Percentiles rank a stretch among this genome's conserved stretches.
Evolutionary conservation across 1,140 invertebrate genomes (phyloP).

Genomic region (Drosophila biarmipes): DNA sequence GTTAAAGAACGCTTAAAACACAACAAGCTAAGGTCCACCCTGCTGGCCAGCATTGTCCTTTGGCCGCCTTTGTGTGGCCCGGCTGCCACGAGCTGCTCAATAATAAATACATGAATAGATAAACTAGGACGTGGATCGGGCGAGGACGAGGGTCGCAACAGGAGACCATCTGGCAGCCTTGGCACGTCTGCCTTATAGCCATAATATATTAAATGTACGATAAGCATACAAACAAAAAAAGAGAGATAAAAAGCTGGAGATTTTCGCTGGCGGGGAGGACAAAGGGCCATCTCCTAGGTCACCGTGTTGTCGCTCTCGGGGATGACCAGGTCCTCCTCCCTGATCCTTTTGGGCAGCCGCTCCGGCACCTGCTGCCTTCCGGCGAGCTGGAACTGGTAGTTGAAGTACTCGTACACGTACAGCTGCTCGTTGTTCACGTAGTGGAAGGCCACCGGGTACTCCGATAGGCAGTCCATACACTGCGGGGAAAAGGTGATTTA

Average conservation of each 20-base stretch:
- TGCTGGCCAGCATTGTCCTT: neutral
- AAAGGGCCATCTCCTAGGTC: neutral
- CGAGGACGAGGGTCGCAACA: constrained; percentile 1
- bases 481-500: constrained; percentile 79
- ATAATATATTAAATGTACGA: constrained; percentile 42
- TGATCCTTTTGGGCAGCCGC: constrained; percentile 42
- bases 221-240: constrained; percentile 17
- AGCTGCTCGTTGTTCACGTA: constrained; percentile 95
- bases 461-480: constrained; percentile 97
- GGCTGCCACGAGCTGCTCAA: constrained; percentile 18
- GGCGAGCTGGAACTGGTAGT: constrained; percentile 96
- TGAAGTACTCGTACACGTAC: constrained; percentile 97
- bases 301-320: constrained; percentile 55
- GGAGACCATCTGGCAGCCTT: constrained; percentile 27
- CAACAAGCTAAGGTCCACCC: neutral
- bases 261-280: neutral
- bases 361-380: constrained; percentile 85
- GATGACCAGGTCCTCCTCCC: constrained; percentile 46
- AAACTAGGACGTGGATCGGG: constrained; percentile 9
- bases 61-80: neutral
- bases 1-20: too few relatives aligned
- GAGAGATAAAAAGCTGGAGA: constrained; percentile 3
- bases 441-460: constrained; percentile 98
- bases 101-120: constrained; percentile 34
- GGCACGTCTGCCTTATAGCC: constrained; percentile 39